Base-by-base conservation (phyloP, 1,140 invertebrate species). In the Pectinophora gossypiella region DNA sequence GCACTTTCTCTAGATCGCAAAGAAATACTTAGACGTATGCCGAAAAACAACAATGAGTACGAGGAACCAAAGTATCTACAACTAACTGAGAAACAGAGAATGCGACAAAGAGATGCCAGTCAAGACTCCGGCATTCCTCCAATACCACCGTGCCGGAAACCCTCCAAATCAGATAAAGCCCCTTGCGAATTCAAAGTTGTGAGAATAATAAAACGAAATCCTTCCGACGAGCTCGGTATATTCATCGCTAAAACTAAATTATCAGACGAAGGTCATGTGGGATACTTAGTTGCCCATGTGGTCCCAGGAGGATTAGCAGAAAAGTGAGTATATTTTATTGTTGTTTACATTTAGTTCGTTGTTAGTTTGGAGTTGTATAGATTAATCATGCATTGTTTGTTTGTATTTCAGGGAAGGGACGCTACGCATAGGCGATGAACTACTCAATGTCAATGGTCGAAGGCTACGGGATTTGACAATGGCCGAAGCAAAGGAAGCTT, bases 281-380 rank as follows among this genome's bases (percentile, higher is more conserved):
- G 94, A 9, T 96, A 95, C 77, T 89, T 95, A 61, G 93, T 97
- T 2, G 94, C 94, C n/a, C 93, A 95, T 66, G 92, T 96, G 2
- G 93, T 95, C 19, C 92, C 93, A 13, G 92, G 91, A 47, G 94
- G 95, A 50, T 81, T 96, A 53, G 95, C 95, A 5, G 90, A 94
- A 67, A 94, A 92, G 93, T 94, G 79, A 87, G 89, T 87, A 40
- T n/a, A 5, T 9, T 32, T 3, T 9, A 1, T 32, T 1, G n/a
- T 32, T 9, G 1, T 32, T 2, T 32, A 32, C 9, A 12, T 32
- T 1, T 9, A 12, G 7, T 2, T 32, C n/a, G 27, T 3, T 7
- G 27, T 32, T 3, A 12, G 22, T 23, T 23, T 23, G 22, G 4
- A 4, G 22, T 23, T 5, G n/a, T 12, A 32, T 1, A 2, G 7